These are phyloP conservation scores for Octodonta nipae DNA, from an alignment of 2,888 invertebrate species.

Conservation along the genomic window DNA sequence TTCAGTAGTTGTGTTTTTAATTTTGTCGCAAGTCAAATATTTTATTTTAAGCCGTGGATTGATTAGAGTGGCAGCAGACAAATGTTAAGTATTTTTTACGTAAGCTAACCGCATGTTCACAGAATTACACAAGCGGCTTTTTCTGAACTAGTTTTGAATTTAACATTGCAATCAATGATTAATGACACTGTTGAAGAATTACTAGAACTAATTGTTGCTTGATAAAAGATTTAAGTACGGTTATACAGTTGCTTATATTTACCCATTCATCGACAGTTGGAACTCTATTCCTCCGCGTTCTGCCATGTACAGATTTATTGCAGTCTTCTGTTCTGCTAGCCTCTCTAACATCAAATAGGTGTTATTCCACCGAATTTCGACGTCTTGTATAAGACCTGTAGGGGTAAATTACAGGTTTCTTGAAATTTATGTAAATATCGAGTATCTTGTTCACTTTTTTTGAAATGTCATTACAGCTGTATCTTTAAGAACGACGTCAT, in stretches of 20 bases:
- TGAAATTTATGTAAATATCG: not conserved
- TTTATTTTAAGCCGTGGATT: not conserved
- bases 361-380: conserved; percentile 3
- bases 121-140: not conserved
- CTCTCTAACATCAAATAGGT: conserved; percentile 1
- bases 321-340: not conserved
- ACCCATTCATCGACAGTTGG: not conserved
- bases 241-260: not conserved
- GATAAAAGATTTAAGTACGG: not conserved
- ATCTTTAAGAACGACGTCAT: too few species aligned
- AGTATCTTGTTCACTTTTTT: not conserved
- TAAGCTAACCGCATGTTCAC: not conserved
- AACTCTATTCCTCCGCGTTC: conserved; percentile 2
- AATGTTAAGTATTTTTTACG: not conserved
- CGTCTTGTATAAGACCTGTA: conserved; percentile 1
- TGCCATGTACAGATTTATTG: not conserved
- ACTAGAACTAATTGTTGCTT: not conserved
- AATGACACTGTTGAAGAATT: not conserved
- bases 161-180: too few species aligned
- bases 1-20: not conserved
- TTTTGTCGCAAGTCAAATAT: not conserved
- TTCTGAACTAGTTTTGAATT: too few species aligned
- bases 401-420: not conserved
- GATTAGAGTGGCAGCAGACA: not conserved
- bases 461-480: too few species aligned